Evolutionary conservation across 2,888 invertebrate genomes (phyloP).

Genomic region (Drosophila subquinaria): DNA sequence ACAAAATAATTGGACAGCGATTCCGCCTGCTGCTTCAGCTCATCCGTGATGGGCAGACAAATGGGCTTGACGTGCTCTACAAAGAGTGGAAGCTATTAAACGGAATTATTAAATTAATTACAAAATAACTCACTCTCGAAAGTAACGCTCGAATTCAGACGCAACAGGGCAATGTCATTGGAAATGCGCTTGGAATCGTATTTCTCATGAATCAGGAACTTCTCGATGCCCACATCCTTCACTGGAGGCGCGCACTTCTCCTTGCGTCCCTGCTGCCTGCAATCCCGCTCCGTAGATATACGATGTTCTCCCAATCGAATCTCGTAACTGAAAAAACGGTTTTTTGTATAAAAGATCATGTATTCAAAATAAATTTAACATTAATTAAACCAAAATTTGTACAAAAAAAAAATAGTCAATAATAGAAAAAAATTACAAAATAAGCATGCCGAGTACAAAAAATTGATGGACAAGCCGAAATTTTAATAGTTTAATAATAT

Average conservation of each 20-base stretch:
- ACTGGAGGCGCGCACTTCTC: slow-evolving; percentile 73
- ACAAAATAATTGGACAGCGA: slow-evolving; percentile 60
- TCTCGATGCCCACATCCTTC: slow-evolving; percentile 70
- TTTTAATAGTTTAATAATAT: too few species aligned
- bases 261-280: slow-evolving; percentile 63
- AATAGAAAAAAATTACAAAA: too few species aligned
- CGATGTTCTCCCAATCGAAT: slow-evolving; percentile 78
- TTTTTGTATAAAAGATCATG: too few species aligned
- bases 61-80: slow-evolving; percentile 73
- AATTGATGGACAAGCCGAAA: too few species aligned
- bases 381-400: too few species aligned
- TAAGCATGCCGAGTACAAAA: too few species aligned
- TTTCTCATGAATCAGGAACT: slow-evolving; percentile 63
- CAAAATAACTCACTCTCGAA: slow-evolving; percentile 62
- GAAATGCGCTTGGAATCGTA: slow-evolving; percentile 51
- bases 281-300: slow-evolving; percentile 70
- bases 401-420: too few species aligned
- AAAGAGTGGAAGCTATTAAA: neutral
- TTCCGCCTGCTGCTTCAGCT: slow-evolving; percentile 61
- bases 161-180: slow-evolving; percentile 77
- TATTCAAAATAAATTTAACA: too few species aligned
- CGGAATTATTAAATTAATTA: accelerated
- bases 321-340: slow-evolving; percentile 44
- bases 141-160: slow-evolving; percentile 58
- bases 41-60: slow-evolving; percentile 71